Evolutionary conservation across 2,888 invertebrate species (phyloP).

Genomic region (Metopia argyrocephala): DNA sequence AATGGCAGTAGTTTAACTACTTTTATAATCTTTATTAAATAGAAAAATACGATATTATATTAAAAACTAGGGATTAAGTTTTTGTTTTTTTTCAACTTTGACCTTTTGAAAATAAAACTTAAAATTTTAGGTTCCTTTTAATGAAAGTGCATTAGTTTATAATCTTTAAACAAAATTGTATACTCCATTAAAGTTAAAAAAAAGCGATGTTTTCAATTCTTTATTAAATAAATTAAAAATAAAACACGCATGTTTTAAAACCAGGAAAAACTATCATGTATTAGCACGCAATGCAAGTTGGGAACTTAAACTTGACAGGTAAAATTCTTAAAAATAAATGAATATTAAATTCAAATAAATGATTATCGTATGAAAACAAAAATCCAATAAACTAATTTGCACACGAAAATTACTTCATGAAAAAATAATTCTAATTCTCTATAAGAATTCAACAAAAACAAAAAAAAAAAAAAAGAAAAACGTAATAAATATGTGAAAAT

Average conservation of each 20-base stretch:
- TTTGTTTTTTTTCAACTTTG: too few relatives aligned
- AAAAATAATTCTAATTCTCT: constrained; percentile 47
- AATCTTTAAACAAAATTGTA: too few relatives aligned
- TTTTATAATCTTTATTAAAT: too few relatives aligned
- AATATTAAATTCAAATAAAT: constrained; percentile 33
- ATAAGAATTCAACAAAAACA: constrained; percentile 32
- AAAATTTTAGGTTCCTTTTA: too few relatives aligned
- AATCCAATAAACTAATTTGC: constrained; percentile 77
- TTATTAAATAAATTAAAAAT: constrained; percentile 24
- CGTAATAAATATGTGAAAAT: background rate
- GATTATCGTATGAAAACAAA: constrained; percentile 67
- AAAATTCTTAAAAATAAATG: constrained; percentile 38
- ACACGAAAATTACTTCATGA: constrained; percentile 67
- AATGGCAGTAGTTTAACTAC: too few relatives aligned
- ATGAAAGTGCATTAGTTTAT: too few relatives aligned
- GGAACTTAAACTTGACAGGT: constrained; percentile 19
- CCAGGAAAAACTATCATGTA: constrained; percentile 46
- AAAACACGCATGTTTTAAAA: constrained; percentile 43
- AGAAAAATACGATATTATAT: too few relatives aligned
- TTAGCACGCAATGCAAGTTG: constrained; percentile 43
- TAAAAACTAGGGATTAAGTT: too few relatives aligned
- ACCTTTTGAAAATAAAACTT: too few relatives aligned
- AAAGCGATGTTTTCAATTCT: constrained; percentile 19
- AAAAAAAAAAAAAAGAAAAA: constrained; percentile 33
- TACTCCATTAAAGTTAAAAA: constrained; percentile 17